Evolutionary conservation across 2,888 invertebrate species (phyloP).

Genomic region (Biston stratarius): DNA sequence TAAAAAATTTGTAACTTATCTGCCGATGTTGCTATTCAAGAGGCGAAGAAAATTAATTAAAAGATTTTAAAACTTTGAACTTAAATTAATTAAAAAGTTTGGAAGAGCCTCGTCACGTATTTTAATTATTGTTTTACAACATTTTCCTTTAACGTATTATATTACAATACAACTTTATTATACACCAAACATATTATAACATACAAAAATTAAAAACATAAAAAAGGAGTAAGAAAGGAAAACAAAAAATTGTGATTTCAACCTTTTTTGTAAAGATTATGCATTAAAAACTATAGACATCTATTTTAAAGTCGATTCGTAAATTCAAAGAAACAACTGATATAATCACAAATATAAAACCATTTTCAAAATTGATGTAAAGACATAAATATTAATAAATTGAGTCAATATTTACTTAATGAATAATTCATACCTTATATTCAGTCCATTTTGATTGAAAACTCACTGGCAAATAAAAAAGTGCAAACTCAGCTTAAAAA

Average conservation of each 20-base stretch:
- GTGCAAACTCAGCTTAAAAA: constrained; percentile 8
- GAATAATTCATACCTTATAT: constrained; percentile 24
- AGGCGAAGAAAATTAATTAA: constrained; percentile 40
- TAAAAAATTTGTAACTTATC: constrained; percentile 7
- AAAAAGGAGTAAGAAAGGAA: too few species aligned
- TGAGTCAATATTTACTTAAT: not conserved
- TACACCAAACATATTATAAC: too few species aligned
- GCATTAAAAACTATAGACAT: too few species aligned
- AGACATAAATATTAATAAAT: constrained; percentile 8
- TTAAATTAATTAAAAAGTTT: constrained; percentile 30
- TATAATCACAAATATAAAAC: too few species aligned
- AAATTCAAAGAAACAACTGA: not conserved
- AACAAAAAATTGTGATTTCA: too few species aligned
- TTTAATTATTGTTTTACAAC: constrained; percentile 40
- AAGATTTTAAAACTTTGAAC: constrained; percentile 22
- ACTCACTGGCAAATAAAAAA: constrained; percentile 6
- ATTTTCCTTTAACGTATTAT: not conserved
- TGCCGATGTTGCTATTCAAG: constrained; percentile 11
- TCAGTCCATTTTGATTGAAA: constrained; percentile 3
- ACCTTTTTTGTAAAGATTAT: too few species aligned
- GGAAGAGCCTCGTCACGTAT: constrained; percentile 38
- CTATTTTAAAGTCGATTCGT: not conserved
- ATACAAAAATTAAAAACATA: too few species aligned
- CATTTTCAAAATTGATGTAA: not conserved
- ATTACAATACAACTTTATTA: too few species aligned